Evolutionary conservation across 2,888 invertebrate species (phyloP).

Genomic region (Ophion obscuratus): DNA sequence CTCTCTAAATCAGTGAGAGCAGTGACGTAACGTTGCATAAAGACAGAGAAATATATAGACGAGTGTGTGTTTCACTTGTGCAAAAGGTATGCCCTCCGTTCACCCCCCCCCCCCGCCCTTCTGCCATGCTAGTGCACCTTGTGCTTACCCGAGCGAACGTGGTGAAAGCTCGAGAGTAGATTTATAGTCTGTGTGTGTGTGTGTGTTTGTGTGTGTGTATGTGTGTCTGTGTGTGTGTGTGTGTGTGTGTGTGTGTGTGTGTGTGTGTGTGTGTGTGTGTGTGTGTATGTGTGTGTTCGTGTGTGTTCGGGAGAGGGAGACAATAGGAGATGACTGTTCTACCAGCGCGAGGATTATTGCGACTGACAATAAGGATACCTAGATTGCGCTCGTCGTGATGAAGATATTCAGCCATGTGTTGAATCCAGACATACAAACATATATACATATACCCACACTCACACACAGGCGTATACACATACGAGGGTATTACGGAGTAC

Average conservation of each 20-base stretch:
- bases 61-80: constrained; percentile 45
- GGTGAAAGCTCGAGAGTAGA: constrained; percentile 14
- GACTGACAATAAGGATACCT: constrained; percentile 51
- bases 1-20: constrained; percentile 6
- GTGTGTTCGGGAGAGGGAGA: constrained; percentile 4
- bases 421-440: neutral
- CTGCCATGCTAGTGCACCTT: constrained; percentile 4
- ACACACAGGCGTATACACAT: neutral
- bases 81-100: constrained; percentile 28
- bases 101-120: no score
- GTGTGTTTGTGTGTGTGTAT: no score
- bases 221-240: no score
- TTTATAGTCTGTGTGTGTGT: no score
- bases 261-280: no score
- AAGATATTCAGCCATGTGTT: constrained; percentile 43
- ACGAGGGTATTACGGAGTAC: neutral
- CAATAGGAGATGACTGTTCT: constrained; percentile 55
- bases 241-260: no score
- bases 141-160: constrained; percentile 35
- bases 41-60: constrained; percentile 8
- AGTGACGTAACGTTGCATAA: constrained; percentile 14
- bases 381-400: constrained; percentile 42
- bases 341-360: constrained; percentile 52
- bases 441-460: no score
- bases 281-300: no score